These are phyloP conservation scores for Oscheius sp. DNA, from an alignment of 2,888 invertebrate genomes.

Conservation along the genomic window DNA sequence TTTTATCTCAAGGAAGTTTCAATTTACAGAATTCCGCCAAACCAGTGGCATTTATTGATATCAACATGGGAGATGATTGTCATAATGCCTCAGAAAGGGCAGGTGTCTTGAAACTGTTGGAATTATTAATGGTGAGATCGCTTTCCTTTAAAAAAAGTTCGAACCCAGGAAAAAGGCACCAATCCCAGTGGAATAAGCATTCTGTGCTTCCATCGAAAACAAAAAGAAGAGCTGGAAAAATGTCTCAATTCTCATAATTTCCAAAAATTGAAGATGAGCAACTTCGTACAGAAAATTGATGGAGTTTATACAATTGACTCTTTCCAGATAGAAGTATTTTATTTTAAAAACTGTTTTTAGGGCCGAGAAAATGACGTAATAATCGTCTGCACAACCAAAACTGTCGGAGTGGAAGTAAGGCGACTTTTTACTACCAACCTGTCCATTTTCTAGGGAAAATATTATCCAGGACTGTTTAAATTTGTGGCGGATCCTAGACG, in stretches of 20 bases:
- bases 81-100: not conserved
- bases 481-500: not conserved
- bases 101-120: not conserved
- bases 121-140: not conserved
- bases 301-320: not conserved
- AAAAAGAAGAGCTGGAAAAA: not conserved
- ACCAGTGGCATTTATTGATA: not conserved
- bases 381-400: slow-evolving; percentile 1
- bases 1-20: too few relatives aligned
- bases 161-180: not conserved
- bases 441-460: not conserved
- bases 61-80: not conserved
- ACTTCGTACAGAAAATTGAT: not conserved
- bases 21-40: not conserved
- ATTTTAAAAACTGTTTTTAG: not conserved
- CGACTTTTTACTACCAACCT: too few relatives aligned
- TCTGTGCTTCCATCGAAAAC: not conserved
- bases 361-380: not conserved
- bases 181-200: not conserved
- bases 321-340: not conserved
- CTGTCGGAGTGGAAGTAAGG: not conserved
- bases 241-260: not conserved
- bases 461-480: not conserved
- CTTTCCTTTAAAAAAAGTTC: not conserved
- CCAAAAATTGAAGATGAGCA: not conserved